Evolutionary conservation across 1,140 invertebrate species (phyloP).

Genomic region (Leptinotarsa texana): DNA sequence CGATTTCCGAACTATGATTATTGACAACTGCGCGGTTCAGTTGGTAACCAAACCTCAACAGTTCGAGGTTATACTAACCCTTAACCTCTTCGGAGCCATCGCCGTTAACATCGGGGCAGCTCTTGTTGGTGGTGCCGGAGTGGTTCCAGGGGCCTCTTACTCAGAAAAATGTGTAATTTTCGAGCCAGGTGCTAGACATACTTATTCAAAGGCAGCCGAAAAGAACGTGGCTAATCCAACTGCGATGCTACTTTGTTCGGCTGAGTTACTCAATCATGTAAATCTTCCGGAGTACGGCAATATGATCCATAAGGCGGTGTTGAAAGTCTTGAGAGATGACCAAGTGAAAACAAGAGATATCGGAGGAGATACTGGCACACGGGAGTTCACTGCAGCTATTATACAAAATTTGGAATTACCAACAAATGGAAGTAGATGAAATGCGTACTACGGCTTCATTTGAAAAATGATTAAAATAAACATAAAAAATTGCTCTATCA

Average conservation of each 20-base stretch:
- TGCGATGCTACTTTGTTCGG: slow-evolving; percentile 91
- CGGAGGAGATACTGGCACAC: slow-evolving; percentile 90
- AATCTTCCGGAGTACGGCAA: slow-evolving; percentile 90
- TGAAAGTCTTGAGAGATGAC: slow-evolving; percentile 86
- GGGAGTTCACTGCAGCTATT: slow-evolving; percentile 90
- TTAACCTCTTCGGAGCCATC: slow-evolving; percentile 98
- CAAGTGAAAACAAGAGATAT: slow-evolving; percentile 95
- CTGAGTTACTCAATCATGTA: slow-evolving; percentile 92
- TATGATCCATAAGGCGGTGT: slow-evolving; percentile 84
- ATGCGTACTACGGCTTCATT: no score
- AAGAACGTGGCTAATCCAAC: slow-evolving; percentile 99
- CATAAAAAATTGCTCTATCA: no score
- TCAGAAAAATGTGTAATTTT: slow-evolving; percentile 92
- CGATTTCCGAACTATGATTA: slow-evolving; percentile 80
- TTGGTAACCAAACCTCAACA: slow-evolving; percentile 77
- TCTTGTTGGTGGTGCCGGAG: slow-evolving; percentile 95
- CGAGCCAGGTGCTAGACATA: slow-evolving; percentile 94
- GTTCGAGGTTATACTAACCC: slow-evolving; percentile 95
- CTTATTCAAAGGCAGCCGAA: slow-evolving; percentile 93
- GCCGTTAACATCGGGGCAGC: slow-evolving; percentile 96
- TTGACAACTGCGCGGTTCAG: slow-evolving; percentile 84
- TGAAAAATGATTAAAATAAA: no score
- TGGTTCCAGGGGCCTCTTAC: slow-evolving; percentile 93
- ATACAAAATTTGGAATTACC: slow-evolving; percentile 68
- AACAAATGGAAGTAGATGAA: no score